Evolutionary conservation across 2,113 vertebrate species (phyloP).

Genomic region (Lucifuga dentata): DNA sequence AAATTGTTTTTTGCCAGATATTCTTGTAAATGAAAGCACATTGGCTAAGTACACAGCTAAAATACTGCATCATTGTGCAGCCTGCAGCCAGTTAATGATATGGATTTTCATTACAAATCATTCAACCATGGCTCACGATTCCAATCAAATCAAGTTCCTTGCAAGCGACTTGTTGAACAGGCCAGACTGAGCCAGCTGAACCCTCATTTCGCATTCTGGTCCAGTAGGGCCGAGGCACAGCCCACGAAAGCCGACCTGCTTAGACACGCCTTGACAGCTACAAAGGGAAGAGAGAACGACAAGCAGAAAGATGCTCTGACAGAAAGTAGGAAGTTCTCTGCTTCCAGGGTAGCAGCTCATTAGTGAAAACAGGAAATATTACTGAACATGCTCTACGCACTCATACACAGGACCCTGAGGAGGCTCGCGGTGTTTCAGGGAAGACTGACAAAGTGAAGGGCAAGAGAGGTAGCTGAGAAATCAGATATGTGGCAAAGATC

Average conservation of each 20-base stretch:
- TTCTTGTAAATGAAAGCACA: constrained; percentile 43
- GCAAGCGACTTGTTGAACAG: constrained; percentile 47
- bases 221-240: background rate
- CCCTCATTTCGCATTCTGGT: constrained; percentile 38
- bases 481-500: constrained; percentile 22
- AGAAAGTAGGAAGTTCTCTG: constrained; percentile 47
- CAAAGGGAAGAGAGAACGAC: constrained; percentile 16
- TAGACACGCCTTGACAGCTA: constrained; percentile 61
- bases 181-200: constrained; percentile 5
- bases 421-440: constrained; percentile 2
- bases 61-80: constrained; percentile 40
- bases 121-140: constrained; percentile 31
- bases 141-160: constrained; percentile 44
- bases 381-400: constrained; percentile 39
- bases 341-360: constrained; percentile 47
- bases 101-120: constrained; percentile 53
- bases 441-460: constrained; percentile 16
- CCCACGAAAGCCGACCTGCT: background rate
- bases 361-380: constrained; percentile 53
- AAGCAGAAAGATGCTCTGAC: constrained; percentile 53
- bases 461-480: constrained; percentile 10
- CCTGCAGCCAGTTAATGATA: constrained; percentile 48
- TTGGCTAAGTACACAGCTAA: constrained; percentile 47
- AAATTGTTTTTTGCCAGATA: background rate
- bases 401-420: background rate